Percentiles rank a stretch among this genome's conserved stretches.
phyloP scores from a whole-genome alignment of 2,113 vertebrate species.

The Acrocephalus arundinaceus region DNA sequence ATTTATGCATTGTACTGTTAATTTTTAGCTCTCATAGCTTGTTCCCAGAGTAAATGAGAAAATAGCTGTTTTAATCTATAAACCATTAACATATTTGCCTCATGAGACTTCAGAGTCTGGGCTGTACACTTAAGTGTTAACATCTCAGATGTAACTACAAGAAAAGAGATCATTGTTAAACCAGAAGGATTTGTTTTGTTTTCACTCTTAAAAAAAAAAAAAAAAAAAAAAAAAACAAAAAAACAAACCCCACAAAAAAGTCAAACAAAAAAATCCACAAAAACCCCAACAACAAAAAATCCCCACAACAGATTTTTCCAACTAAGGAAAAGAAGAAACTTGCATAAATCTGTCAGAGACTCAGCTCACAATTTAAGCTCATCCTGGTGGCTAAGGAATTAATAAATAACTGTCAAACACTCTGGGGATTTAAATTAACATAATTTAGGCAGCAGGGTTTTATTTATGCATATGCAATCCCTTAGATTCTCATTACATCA shows the following conservation, averaged over 20 bases:
- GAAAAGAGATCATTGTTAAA: neutral
- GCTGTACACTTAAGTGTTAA: neutral
- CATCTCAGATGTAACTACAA: neutral
- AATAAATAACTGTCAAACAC: neutral
- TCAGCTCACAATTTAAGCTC: neutral
- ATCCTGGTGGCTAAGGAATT: neutral
- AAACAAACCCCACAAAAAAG: neutral
- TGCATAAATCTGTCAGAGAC: neutral
- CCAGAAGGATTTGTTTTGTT: neutral
- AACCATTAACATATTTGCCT: constrained; percentile 12
- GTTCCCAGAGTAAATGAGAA: neutral
- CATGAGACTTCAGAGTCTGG: neutral
- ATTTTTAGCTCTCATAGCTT: neutral
- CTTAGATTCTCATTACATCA: neutral
- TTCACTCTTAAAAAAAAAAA: neutral
- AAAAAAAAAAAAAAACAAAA: too few relatives aligned
- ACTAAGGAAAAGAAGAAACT: neutral
- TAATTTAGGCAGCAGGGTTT: neutral
- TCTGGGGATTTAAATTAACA: constrained; percentile 10
- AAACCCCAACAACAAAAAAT: neutral
- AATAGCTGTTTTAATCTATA: neutral
- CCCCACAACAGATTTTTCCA: neutral
- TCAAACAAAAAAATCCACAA: neutral
- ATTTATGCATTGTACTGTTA: neutral
- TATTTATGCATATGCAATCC: neutral